Evolutionary conservation across 1,140 invertebrate genomes (phyloP), one percentile per base, ranked within the genome.

Genomic region (Euschistus heros): DNA sequence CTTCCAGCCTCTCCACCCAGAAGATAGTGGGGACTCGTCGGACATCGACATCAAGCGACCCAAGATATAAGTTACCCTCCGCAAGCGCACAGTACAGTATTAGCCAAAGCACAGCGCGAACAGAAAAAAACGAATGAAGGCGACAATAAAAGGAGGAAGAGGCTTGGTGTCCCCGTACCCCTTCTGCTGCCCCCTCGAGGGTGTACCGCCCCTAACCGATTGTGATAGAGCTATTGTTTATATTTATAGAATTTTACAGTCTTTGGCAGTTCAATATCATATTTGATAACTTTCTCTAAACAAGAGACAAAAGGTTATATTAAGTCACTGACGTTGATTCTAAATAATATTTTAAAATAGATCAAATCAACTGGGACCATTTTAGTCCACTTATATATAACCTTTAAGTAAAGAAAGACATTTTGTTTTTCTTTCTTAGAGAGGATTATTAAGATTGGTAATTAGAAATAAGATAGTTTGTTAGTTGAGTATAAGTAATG

Each of bases 1-100:
- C 69, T 76, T 76, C 70, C 72, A 74, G 65, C 73, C 73, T 2
- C 70, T 73, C 47, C 73, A 71, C 18, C 72, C 71, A 1, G 71
- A 71, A 42, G 73, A 73, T 68, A 71, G 69, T 64, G 71, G 72
- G 14, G 75, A 75, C 61, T 72, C 71, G 14, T 72, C 72, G 24
- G 73, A 75, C 60, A 69, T 71, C 2, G 73, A 75, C 55, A 74
- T 72, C 67, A 73, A 73, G 66, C 69, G 71, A 52, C 70, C 71
- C 47, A 73, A 73, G 63, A 70, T 73, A 63, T 73, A 72, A 70
- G 55, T 30, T 66, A 37, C n/a, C 52, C 54, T 57, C 54, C 54
- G 33, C 33, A 37, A 37, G 5, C n/a, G 22, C 17, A 17, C 47
- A 33, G 24, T 22, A 4, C 54, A 57, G 54, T 57, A 57, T 57